Percentiles rank a stretch among this genome's conserved stretches.
Evolutionary conservation across 2,797 vertebrate species (phyloP).

Genomic region (Clamator glandarius): DNA sequence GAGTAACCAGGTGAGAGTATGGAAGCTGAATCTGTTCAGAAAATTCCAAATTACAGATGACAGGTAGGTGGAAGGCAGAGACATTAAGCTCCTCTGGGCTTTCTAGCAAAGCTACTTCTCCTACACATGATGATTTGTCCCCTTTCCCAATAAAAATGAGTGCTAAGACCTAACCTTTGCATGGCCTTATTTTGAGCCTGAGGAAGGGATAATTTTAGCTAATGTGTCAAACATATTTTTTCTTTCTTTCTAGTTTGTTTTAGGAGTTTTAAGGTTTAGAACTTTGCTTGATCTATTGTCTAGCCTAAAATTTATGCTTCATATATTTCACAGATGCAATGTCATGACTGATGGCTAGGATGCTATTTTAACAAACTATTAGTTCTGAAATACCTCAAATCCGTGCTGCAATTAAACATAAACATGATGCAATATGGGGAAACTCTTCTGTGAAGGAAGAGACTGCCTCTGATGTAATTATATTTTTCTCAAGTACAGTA

Average conservation of each 20-base stretch:
- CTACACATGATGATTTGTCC: background rate
- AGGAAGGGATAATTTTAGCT: background rate
- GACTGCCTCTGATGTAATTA: background rate
- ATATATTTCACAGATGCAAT: background rate
- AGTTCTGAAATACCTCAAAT: background rate
- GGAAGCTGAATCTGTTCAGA: background rate
- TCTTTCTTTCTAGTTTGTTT: background rate
- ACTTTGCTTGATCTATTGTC: background rate
- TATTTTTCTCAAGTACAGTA: background rate
- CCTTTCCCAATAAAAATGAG: background rate
- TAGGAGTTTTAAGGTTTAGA: background rate
- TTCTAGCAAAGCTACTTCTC: background rate
- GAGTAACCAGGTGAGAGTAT: background rate
- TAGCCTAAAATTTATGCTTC: background rate
- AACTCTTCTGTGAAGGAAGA: background rate
- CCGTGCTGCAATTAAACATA: background rate
- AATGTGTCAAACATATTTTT: fast-evolving
- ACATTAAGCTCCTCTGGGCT: background rate
- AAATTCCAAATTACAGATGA: background rate
- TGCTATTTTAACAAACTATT: background rate
- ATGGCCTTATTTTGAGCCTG: background rate
- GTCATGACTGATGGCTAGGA: background rate
- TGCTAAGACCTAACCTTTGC: background rate
- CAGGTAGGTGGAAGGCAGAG: background rate
- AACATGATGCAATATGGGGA: background rate